Conservation (phyloP, 2,113 vertebrate species). For the Diphyllodes magnificus region DNA sequence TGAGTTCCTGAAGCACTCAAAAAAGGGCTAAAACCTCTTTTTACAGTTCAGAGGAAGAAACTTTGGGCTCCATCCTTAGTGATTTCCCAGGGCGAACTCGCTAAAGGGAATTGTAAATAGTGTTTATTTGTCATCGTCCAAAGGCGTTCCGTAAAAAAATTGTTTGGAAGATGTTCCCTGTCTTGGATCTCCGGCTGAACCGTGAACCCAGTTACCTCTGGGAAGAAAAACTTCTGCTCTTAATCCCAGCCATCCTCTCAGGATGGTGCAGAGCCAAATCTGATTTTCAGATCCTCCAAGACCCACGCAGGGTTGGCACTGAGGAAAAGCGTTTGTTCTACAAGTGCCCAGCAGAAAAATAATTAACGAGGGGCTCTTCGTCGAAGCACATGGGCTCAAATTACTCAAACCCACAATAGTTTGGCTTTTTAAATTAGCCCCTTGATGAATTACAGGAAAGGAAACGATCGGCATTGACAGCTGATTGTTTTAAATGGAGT, state of each 20-base stretch:
- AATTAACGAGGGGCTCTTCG: too few relatives aligned
- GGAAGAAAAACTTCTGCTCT: not conserved
- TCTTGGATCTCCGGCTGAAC: not conserved
- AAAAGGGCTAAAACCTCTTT: not conserved
- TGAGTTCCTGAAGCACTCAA: not conserved
- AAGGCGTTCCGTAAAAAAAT: not conserved
- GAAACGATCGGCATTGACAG: not conserved
- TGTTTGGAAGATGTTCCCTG: not conserved
- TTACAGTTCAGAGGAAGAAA: not conserved
- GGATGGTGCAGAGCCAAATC: not conserved
- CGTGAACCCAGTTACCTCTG: not conserved
- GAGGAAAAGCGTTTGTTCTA: not conserved
- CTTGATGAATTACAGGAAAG: not conserved
- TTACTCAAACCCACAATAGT: not conserved
- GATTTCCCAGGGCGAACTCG: not conserved
- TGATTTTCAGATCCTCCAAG: not conserved
- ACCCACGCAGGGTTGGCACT: rapidly evolving
- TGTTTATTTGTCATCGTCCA: not conserved
- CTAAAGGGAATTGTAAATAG: not conserved
- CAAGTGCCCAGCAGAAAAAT: not conserved
- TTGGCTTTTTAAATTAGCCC: constrained; percentile 2
- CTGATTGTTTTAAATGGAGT: not conserved
- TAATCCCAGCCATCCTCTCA: not conserved
- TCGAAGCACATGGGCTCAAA: not conserved
- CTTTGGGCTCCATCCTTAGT: not conserved